Base-by-base conservation (phyloP, 2,113 vertebrate species). In the Ranitomeya variabilis region DNA sequence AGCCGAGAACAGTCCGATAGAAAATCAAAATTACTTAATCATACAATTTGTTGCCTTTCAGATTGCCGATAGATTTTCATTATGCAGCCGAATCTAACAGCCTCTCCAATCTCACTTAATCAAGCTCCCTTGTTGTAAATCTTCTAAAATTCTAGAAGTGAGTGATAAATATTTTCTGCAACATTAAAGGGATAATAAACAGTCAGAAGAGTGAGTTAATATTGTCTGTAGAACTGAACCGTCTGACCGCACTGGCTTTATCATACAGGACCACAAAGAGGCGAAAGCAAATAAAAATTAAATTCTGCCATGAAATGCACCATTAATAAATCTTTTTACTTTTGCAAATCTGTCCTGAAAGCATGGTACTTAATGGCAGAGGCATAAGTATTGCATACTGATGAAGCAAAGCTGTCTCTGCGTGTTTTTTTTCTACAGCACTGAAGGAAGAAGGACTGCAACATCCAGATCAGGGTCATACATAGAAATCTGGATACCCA, bases 1-100 rank as follows among this genome's bases (percentile, higher is more conserved):
- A 79, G 52, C 52, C 18, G 14, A 77, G 85, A n/a, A 6, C 86
- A 71, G 64, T 66, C 77, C 86, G 78, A 87, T 87, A 87, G 64
- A 87, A 87, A 4, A 87, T 80, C 86, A 87, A 87, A 87, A 87
- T 80, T 87, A 78, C 86, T 87, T 87, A 87, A 87, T 87, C 86
- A 87, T 87, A 87, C 77, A 80, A 87, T 87, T 87, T 87, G 62
- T 78, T 87, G 86, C 86, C 66, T 87, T 87, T 87, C 62, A 87
- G 26, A 80, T 87, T 71, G 77, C 51, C 64, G 52, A 87, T 87
- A 87, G 86, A 80, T 87, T 87, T 87, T 87, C 78, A 80, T 87
- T 87, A 87, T 87, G 52, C 76, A 71, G 86, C 78, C 80, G 78
- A 87, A 87, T 57, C 78, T 51, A 87, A 80, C 62, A 80, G 86